Evolutionary conservation across 1,140 invertebrate species (phyloP).

Genomic region (Heliconius himera): DNA sequence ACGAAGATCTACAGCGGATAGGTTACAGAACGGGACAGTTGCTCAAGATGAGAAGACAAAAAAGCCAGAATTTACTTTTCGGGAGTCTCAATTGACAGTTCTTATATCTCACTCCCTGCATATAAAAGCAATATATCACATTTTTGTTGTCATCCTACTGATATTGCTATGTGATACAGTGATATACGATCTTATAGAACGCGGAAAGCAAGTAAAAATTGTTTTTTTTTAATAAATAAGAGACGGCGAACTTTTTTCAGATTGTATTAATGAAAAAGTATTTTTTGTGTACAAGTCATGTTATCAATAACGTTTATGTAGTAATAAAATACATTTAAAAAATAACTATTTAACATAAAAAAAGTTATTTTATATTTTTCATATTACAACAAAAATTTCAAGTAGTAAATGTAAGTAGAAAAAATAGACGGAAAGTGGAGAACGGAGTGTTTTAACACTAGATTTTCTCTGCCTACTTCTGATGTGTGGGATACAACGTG

Average conservation of each 20-base stretch:
- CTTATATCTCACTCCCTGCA: constrained; percentile 89
- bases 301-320: not conserved
- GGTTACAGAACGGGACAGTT: constrained; percentile 45
- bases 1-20: constrained; percentile 28
- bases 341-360: too few relatives aligned
- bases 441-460: too few relatives aligned
- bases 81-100: constrained; percentile 90
- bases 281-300: not conserved
- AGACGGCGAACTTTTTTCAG: not conserved
- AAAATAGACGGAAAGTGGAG: too few relatives aligned
- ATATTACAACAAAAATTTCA: too few relatives aligned
- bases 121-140: constrained; percentile 91
- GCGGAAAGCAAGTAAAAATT: constrained; percentile 86
- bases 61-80: constrained; percentile 85
- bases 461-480: too few relatives aligned
- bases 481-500: too few relatives aligned
- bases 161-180: constrained; percentile 88
- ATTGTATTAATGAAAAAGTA: not conserved
- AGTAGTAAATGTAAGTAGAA: too few relatives aligned
- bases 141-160: constrained; percentile 91
- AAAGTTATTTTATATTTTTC: too few relatives aligned
- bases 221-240: not conserved
- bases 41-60: constrained; percentile 42
- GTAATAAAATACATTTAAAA: too few relatives aligned
- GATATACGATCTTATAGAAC: constrained; percentile 87